These are phyloP conservation scores for Protonemura montana DNA, from an alignment of 2,888 invertebrate species.

Conservation along the genomic window DNA sequence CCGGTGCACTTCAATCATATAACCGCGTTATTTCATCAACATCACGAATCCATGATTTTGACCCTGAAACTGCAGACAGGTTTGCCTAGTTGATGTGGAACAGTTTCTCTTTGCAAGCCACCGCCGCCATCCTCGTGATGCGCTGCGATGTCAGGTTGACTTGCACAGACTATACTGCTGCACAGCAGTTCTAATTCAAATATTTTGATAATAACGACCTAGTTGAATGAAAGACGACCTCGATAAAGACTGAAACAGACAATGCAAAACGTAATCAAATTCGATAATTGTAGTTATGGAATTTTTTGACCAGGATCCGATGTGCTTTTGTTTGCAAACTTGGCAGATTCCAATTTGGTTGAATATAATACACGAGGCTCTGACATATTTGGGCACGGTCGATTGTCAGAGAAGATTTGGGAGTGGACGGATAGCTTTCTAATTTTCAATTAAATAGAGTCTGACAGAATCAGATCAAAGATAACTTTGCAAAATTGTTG, in stretches of 20 bases:
- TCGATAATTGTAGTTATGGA: constrained; percentile 26
- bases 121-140: background rate
- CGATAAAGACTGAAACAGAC: background rate
- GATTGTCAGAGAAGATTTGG: background rate
- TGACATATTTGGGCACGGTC: background rate
- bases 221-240: constrained; percentile 20
- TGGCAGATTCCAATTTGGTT: background rate
- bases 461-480: background rate
- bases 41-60: constrained; percentile 24
- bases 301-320: background rate
- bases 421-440: background rate
- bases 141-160: background rate
- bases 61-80: constrained; percentile 34
- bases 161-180: background rate
- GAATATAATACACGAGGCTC: background rate
- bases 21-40: background rate
- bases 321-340: background rate
- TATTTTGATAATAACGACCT: constrained; percentile 36
- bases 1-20: background rate
- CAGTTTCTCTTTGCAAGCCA: constrained; percentile 1
- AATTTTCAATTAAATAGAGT: background rate
- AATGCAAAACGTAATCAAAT: constrained; percentile 35
- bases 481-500: background rate
- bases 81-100: background rate
- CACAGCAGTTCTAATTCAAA: constrained; percentile 18